Evolutionary conservation across 2,888 invertebrate species (phyloP).

Genomic region (Smittia sp.): DNA sequence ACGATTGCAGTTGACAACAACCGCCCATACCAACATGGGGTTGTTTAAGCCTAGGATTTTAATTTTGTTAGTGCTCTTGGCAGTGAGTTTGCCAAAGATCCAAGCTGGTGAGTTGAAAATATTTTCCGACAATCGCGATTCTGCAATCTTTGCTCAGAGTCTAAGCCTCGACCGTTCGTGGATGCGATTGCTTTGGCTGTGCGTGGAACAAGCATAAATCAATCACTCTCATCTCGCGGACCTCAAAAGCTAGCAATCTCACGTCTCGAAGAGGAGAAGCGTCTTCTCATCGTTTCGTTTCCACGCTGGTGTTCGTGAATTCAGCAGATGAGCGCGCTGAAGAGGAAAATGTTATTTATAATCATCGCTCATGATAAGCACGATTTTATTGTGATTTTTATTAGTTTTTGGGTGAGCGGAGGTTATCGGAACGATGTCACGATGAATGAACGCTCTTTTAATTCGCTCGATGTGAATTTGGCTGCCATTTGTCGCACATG

Average conservation of each 20-base stretch:
- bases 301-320: neutral
- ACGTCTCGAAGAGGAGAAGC: neutral
- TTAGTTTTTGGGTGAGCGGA: conserved; percentile 12
- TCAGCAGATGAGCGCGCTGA: neutral
- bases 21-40: conserved; percentile 36
- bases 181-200: neutral
- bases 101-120: neutral
- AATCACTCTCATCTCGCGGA: conserved; percentile 1
- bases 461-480: neutral
- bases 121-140: neutral
- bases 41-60: conserved; percentile 30
- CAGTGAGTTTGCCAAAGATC: conserved; percentile 29
- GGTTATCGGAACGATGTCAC: conserved; percentile 10
- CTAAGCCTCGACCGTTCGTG: neutral
- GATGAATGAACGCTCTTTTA: neutral
- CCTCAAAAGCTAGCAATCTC: neutral
- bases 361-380: neutral
- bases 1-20: neutral
- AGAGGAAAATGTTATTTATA: neutral
- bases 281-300: neutral
- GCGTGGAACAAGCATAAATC: conserved; percentile 20
- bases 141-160: neutral
- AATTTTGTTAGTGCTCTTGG: conserved; percentile 13
- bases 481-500: conserved; percentile 1
- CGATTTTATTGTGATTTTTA: conserved; percentile 19